Base-by-base conservation (phyloP, 2,797 vertebrate genomes). In the Schizopygopsis pylzovi region DNA sequence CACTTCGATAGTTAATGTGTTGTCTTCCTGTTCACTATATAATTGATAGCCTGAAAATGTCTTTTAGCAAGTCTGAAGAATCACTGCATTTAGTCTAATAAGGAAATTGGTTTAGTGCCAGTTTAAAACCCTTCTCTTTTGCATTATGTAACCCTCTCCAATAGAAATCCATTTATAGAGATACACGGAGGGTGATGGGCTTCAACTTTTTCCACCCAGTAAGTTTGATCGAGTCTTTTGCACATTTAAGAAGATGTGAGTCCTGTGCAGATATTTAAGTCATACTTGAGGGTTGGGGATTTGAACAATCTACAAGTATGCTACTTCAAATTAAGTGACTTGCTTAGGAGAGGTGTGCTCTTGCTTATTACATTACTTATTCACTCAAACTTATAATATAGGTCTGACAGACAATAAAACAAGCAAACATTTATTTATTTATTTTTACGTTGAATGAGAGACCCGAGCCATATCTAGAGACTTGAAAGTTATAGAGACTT, bases 91-190 rank as follows among this genome's bases (percentile, higher is more conserved):
- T 82, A 79, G 70, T 88, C 59, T 87, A 81, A 86, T 52, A 68
- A 73, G 81, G 84, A 83, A 83, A 83, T 77, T 85, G 87, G 80
- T 85, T 77, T 28, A 68, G 45, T 81, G 85, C 83, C 87, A 88
- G 28, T 33, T 33, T 33, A 33, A 33, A 33, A 33, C 28, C 28
- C 2, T 33, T 33, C 28, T 33, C 28, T 33, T 33, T 33, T 33
- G 28, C 28, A 33, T 33, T 33, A 33, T 33, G 85, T 77, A 89
- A 78, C 75, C 25, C 67, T 56, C 61, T 65, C 47, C 49, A 7
- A 56, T 79, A 82, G 67, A 52, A 84, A 84, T 56, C 82, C 70
- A 49, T 88, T 85, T 83, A 84, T 86, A 82, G 47, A 7, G 10
- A 79, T 56, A 43, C 37, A 82, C 41, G 43, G 22, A 12, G 28